These are phyloP conservation scores for Morbakka virulenta DNA, from an alignment of 30 jellyfish, hydroid and myxozoan genomes.

Conservation along the genomic window DNA sequence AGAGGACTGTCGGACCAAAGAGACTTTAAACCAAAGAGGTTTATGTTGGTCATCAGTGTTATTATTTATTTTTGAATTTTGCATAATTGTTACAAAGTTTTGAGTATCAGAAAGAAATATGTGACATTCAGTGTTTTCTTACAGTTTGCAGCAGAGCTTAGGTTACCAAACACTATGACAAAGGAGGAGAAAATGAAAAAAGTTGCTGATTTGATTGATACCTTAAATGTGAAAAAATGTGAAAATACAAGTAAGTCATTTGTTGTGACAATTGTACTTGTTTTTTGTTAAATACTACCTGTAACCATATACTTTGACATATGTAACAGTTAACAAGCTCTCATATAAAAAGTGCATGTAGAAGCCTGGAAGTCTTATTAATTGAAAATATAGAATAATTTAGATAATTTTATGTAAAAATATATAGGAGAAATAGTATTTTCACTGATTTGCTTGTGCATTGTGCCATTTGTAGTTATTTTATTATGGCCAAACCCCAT, in stretches of 20 bases:
- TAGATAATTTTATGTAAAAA: too few relatives aligned
- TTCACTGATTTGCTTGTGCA: too few relatives aligned
- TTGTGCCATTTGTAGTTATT: too few relatives aligned
- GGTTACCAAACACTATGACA: slow-evolving; percentile 53
- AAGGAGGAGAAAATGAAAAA: slow-evolving; percentile 24
- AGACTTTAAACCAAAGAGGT: too few relatives aligned
- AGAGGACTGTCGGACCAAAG: too few relatives aligned
- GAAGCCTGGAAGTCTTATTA: too few relatives aligned
- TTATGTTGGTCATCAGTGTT: not conserved
- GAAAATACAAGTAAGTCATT: slow-evolving; percentile 41
- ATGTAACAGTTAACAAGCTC: not conserved
- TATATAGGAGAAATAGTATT: too few relatives aligned
- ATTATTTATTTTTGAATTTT: not conserved
- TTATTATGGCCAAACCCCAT: too few relatives aligned
- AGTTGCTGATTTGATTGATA: slow-evolving; percentile 49
- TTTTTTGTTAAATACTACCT: not conserved
- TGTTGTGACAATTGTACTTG: not conserved
- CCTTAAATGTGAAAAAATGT: slow-evolving; percentile 43
- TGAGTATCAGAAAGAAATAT: too few relatives aligned
- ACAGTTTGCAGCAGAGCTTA: slow-evolving; percentile 71
- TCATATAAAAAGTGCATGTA: too few relatives aligned
- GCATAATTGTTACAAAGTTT: not conserved
- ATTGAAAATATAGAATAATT: too few relatives aligned
- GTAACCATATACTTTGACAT: not conserved
- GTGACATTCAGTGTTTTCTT: too few relatives aligned